Percentiles rank a stretch among this genome's conserved stretches.
These are phyloP conservation scores for Yponomeuta malinellus DNA, from an alignment of 2,888 invertebrate genomes.

Conservation along the genomic window DNA sequence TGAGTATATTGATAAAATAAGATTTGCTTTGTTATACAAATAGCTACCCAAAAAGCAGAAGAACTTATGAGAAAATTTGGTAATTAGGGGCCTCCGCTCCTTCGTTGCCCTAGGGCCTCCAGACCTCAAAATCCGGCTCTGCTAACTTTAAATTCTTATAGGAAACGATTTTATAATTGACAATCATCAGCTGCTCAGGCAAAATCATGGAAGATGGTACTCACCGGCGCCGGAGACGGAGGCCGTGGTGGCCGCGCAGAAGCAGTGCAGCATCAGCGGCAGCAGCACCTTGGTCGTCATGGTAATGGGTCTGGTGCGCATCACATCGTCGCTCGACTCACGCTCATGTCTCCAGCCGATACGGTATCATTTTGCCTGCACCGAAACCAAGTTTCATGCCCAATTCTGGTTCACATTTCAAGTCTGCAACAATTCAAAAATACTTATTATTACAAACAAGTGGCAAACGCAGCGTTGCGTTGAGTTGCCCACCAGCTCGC, in stretches of 20 bases:
- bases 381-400: not conserved
- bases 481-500: too few relatives aligned
- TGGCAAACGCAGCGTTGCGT: too few relatives aligned
- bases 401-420: not conserved
- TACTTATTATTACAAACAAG: not conserved
- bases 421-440: not conserved
- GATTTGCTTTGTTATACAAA: too few relatives aligned
- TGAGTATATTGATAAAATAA: too few relatives aligned
- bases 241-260: constrained; percentile 61
- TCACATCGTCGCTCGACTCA: not conserved
- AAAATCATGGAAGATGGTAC: constrained; percentile 22
- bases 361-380: constrained; percentile 11
- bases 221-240: constrained; percentile 59
- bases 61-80: too few relatives aligned
- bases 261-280: constrained; percentile 55
- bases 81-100: too few relatives aligned
- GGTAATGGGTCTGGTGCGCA: constrained; percentile 23
- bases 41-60: too few relatives aligned
- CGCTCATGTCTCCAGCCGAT: not conserved
- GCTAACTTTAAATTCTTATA: too few relatives aligned
- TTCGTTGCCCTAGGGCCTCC: too few relatives aligned
- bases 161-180: too few relatives aligned
- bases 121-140: too few relatives aligned
- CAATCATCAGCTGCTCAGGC: too few relatives aligned
- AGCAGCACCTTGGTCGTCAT: constrained; percentile 58